Conservation (phyloP, 1,140 invertebrate genomes). For the Drosophila carrolli region DNA sequence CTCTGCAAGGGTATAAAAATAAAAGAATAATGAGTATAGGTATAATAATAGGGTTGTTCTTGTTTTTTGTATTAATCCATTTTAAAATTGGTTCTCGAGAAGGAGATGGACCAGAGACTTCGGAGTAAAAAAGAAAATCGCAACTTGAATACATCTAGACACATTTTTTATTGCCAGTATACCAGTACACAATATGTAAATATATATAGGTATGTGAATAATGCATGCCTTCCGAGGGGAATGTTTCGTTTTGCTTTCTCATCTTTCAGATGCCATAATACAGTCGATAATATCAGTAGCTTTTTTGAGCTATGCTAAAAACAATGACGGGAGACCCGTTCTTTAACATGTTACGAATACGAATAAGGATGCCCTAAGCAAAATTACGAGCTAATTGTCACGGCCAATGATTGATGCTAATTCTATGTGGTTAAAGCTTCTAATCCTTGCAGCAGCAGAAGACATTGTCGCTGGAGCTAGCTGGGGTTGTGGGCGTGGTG, state of each 20-base stretch:
- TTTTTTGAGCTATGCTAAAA: conserved; percentile 51
- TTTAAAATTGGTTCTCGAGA: too few relatives aligned
- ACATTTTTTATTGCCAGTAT: conserved; percentile 54
- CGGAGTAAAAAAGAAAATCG: neutral
- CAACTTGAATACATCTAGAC: conserved; percentile 20
- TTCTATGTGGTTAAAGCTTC: conserved; percentile 49
- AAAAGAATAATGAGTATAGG: too few relatives aligned
- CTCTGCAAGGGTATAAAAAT: too few relatives aligned
- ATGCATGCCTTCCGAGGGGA: conserved; percentile 59
- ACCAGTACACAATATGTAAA: conserved; percentile 53
- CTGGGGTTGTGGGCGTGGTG: conserved; percentile 50
- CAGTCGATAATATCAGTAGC: conserved; percentile 66
- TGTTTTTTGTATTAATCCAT: too few relatives aligned
- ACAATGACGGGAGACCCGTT: conserved; percentile 37
- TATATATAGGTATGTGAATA: conserved; percentile 45
- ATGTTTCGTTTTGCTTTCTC: conserved; percentile 53
- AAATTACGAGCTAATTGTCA: conserved; percentile 67
- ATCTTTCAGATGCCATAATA: conserved; percentile 76
- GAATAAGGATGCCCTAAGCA: conserved; percentile 37
- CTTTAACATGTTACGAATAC: conserved; percentile 29
- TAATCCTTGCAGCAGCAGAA: conserved; percentile 76
- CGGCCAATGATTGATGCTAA: conserved; percentile 65
- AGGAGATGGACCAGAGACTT: too few relatives aligned
- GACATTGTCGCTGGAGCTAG: conserved; percentile 72
- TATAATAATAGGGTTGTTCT: too few relatives aligned